These are phyloP conservation scores for Laupala kohalensis DNA, from an alignment of 1,140 invertebrate species.

Conservation along the genomic window DNA sequence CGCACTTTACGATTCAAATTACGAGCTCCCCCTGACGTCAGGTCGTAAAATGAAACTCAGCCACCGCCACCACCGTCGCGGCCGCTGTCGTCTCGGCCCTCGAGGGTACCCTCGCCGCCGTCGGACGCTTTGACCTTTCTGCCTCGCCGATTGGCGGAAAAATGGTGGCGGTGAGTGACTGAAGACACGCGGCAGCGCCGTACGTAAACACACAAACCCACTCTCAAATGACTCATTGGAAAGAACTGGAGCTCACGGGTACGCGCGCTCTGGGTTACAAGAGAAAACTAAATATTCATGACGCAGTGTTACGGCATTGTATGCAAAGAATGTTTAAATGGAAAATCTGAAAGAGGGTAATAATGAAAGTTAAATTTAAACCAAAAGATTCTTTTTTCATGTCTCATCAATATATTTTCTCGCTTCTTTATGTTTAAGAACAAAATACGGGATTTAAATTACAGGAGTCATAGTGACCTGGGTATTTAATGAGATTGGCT, in stretches of 20 bases:
- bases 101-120: too few relatives aligned
- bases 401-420: too few relatives aligned
- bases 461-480: too few relatives aligned
- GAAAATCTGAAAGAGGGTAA: too few relatives aligned
- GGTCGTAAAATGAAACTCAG: not conserved
- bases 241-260: not conserved
- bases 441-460: too few relatives aligned
- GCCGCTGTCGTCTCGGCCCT: too few relatives aligned
- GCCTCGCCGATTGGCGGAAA: not conserved
- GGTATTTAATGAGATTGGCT: too few relatives aligned
- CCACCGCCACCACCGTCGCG: too few relatives aligned
- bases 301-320: not conserved
- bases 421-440: too few relatives aligned
- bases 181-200: not conserved
- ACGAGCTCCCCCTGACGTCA: not conserved
- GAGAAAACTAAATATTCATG: not conserved
- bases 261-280: not conserved
- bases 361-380: too few relatives aligned
- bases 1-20: not conserved
- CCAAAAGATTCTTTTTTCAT: too few relatives aligned
- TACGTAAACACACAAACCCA: not conserved
- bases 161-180: not conserved
- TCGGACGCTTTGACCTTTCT: not conserved
- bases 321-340: too few relatives aligned
- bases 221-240: not conserved